A percentile compares a stretch with the other conserved stretches of the same genome.
phyloP scores from a whole-genome alignment of 2,888 invertebrate genomes.

The Lapara coniferarum region DNA sequence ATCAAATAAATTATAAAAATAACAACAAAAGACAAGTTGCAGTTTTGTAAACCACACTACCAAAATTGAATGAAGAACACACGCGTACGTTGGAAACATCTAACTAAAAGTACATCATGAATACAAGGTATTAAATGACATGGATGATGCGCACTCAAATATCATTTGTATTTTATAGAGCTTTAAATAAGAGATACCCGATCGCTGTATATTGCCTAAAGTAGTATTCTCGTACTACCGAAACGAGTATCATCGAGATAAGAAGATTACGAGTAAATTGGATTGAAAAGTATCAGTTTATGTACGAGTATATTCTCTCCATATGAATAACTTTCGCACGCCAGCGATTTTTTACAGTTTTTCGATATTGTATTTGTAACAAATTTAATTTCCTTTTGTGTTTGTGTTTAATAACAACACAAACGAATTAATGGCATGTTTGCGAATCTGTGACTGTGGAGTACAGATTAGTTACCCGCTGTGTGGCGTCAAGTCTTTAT shows the following conservation, averaged over 20 bases:
- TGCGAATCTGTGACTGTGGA: slow-evolving; percentile 12
- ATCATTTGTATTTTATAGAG: neutral
- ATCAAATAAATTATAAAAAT: too few species aligned
- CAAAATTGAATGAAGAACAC: neutral
- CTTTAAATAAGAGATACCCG: neutral
- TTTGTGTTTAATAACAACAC: slow-evolving; percentile 8
- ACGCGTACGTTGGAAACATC: neutral
- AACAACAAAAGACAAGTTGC: too few species aligned
- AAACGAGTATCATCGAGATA: neutral
- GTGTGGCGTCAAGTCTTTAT: neutral
- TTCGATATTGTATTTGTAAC: neutral
- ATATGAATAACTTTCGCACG: slow-evolving; percentile 10
- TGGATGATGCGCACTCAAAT: neutral
- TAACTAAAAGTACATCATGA: neutral
- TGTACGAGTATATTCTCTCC: neutral
- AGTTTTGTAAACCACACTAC: neutral
- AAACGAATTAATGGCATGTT: slow-evolving; percentile 7
- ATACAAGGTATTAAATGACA: slow-evolving; percentile 3
- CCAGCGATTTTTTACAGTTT: neutral
- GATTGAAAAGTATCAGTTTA: slow-evolving; percentile 15
- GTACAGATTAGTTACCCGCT: slow-evolving; percentile 7
- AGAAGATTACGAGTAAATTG: slow-evolving; percentile 17
- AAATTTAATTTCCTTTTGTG: slow-evolving; percentile 6
- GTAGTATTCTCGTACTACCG: neutral
- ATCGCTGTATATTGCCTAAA: neutral